A percentile compares a stretch with the other conserved stretches of the same genome.
Conservation (phyloP, 2,797 vertebrate species). For the Sylvilagus floridanus region DNA sequence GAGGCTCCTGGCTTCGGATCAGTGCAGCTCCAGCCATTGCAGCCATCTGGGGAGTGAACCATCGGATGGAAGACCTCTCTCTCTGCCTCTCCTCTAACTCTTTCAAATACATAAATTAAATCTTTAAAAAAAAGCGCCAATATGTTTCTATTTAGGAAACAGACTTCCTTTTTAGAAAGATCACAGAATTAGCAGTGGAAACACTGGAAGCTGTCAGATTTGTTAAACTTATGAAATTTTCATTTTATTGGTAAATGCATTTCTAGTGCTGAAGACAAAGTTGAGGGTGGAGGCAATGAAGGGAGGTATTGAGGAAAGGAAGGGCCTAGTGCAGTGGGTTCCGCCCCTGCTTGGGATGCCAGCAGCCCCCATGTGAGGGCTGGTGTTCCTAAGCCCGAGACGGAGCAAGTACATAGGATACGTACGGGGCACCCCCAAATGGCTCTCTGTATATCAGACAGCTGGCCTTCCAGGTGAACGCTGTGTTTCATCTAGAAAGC, state of each 20-base stretch:
- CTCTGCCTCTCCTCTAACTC: too few relatives aligned
- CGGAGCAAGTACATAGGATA: neutral
- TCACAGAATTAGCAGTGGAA: neutral
- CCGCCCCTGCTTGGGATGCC: too few relatives aligned
- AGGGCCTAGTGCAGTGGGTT: neutral
- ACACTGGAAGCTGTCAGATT: neutral
- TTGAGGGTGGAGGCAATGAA: neutral
- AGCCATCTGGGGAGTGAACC: too few relatives aligned
- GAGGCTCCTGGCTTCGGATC: too few relatives aligned
- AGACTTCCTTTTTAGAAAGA: conserved; percentile 17
- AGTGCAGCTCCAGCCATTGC: too few relatives aligned
- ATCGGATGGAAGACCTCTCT: too few relatives aligned
- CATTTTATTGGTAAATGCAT: neutral
- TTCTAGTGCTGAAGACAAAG: conserved; percentile 18
- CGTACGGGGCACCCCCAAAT: conserved; percentile 92
- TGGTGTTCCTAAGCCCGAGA: neutral
- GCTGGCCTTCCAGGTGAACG: conserved; percentile 84
- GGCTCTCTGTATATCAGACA: conserved; percentile 89
- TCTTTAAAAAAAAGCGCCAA: too few relatives aligned
- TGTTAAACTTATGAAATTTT: conserved; percentile 31
- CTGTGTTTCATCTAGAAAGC: conserved; percentile 89
- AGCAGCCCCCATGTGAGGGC: too few relatives aligned
- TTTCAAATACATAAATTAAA: too few relatives aligned
- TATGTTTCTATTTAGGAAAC: neutral
- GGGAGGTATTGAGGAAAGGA: neutral